phyloP scores from a whole-genome alignment of 2,888 invertebrate genomes.

The Oligia fasciuncula region DNA sequence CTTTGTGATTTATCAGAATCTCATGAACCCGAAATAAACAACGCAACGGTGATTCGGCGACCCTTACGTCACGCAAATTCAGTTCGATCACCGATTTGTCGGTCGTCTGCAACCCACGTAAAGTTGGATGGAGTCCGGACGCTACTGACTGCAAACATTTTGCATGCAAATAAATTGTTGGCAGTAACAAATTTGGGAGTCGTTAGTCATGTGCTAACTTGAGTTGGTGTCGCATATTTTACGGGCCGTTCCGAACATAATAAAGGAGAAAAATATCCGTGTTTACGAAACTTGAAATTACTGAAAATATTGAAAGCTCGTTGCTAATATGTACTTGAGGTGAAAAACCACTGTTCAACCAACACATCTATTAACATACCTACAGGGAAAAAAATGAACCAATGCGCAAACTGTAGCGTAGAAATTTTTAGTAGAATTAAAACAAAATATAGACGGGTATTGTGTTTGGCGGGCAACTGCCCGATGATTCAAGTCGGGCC shows the following conservation, averaged over 20 bases:
- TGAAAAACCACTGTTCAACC: not conserved
- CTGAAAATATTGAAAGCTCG: not conserved
- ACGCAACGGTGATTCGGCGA: constrained; percentile 8
- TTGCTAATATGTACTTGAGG: not conserved
- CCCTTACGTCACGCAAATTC: not conserved
- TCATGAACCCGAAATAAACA: constrained; percentile 9
- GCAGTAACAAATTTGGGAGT: constrained; percentile 51
- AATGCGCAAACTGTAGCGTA: no score
- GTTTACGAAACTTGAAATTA: constrained; percentile 22
- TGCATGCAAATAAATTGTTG: constrained; percentile 54
- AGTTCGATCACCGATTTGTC: constrained; percentile 33
- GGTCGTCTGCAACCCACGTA: constrained; percentile 25
- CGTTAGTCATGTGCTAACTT: constrained; percentile 53
- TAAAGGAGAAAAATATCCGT: constrained; percentile 22
- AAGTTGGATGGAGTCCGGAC: constrained; percentile 32
- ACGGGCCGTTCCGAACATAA: constrained; percentile 33
- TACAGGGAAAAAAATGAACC: not conserved
- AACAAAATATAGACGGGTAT: no score
- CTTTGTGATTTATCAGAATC: constrained; percentile 11
- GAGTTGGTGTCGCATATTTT: constrained; percentile 42
- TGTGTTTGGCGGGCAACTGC: no score
- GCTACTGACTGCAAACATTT: constrained; percentile 50
- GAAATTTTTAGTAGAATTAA: no score
- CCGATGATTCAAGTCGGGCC: no score
- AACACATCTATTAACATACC: not conserved